Percentiles rank a stretch among this genome's conserved stretches.
phyloP scores from a whole-genome alignment of 2,888 invertebrate genomes.

The Ophraella communa region DNA sequence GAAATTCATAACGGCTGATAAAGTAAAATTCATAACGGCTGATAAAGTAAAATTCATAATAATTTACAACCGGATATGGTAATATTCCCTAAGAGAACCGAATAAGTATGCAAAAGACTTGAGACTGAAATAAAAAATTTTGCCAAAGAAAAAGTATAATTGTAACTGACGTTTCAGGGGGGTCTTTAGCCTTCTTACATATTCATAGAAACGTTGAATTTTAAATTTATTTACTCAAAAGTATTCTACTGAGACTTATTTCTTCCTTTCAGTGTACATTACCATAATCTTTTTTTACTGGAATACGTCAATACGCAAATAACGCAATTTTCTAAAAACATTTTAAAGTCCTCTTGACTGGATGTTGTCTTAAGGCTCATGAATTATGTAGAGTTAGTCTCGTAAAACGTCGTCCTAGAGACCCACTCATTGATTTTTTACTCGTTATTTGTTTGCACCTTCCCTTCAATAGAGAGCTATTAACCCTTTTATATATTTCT shows the following conservation, averaged over 20 bases:
- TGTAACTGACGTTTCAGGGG: conserved; percentile 22
- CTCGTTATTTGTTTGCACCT: not conserved
- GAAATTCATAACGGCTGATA: not conserved
- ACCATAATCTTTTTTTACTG: conserved; percentile 37
- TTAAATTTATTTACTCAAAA: conserved; percentile 28
- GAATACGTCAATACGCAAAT: conserved; percentile 37
- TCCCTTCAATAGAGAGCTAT: not conserved
- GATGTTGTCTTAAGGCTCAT: conserved; percentile 25
- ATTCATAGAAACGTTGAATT: conserved; percentile 31
- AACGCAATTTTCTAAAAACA: conserved; percentile 38
- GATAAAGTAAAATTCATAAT: conserved; percentile 15
- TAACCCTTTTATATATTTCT: not conserved
- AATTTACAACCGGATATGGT: conserved; percentile 5
- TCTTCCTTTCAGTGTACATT: conserved; percentile 28
- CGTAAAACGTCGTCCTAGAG: conserved; percentile 15
- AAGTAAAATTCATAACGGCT: not conserved
- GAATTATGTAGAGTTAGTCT: conserved; percentile 23
- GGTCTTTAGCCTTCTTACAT: conserved; percentile 25
- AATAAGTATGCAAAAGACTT: conserved; percentile 16
- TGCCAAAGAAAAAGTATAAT: conserved; percentile 16
- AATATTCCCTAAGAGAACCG: conserved; percentile 1
- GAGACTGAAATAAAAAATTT: conserved; percentile 5
- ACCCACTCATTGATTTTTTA: conserved; percentile 7
- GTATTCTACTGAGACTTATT: conserved; percentile 27
- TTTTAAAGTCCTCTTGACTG: conserved; percentile 29